These are phyloP conservation scores for Camponotus floridanus DNA, from an alignment of 1,140 invertebrate species.

Conservation along the genomic window DNA sequence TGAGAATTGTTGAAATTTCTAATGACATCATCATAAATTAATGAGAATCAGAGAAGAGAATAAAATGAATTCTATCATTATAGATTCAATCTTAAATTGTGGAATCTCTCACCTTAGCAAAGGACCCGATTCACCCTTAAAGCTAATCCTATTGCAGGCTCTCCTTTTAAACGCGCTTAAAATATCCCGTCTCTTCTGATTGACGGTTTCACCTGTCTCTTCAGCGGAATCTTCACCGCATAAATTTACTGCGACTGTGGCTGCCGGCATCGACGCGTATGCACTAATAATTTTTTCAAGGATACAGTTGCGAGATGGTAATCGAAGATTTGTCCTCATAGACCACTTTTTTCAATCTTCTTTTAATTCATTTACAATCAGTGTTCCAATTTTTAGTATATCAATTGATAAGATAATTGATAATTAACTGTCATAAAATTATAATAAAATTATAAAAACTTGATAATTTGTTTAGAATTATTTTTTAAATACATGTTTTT, in stretches of 20 bases:
- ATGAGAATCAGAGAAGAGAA: neutral
- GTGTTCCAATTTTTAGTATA: neutral
- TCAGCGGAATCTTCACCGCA: constrained; percentile 66
- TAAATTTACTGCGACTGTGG: constrained; percentile 72
- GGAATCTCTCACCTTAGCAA: constrained; percentile 74
- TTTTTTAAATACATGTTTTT: neutral
- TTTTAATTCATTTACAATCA: neutral
- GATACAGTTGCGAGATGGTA: constrained; percentile 30
- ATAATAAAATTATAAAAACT: neutral
- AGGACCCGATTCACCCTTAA: constrained; percentile 77
- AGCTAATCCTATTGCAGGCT: constrained; percentile 78
- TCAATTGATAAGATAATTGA: neutral
- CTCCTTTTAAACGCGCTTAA: constrained; percentile 75
- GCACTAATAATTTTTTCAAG: constrained; percentile 72
- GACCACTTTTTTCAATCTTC: constrained; percentile 44
- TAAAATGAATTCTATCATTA: neutral
- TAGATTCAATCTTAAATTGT: neutral
- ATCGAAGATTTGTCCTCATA: constrained; percentile 46
- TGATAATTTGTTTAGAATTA: constrained; percentile 5
- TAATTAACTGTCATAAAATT: neutral
- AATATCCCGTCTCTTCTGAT: constrained; percentile 67
- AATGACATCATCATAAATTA: neutral
- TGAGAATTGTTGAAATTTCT: neutral
- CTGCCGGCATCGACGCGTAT: constrained; percentile 69
- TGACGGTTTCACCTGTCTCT: constrained; percentile 40